These are phyloP conservation scores for Sebastes matsubarae DNA, from an alignment of 2,797 vertebrate genomes.

Conservation along the genomic window DNA sequence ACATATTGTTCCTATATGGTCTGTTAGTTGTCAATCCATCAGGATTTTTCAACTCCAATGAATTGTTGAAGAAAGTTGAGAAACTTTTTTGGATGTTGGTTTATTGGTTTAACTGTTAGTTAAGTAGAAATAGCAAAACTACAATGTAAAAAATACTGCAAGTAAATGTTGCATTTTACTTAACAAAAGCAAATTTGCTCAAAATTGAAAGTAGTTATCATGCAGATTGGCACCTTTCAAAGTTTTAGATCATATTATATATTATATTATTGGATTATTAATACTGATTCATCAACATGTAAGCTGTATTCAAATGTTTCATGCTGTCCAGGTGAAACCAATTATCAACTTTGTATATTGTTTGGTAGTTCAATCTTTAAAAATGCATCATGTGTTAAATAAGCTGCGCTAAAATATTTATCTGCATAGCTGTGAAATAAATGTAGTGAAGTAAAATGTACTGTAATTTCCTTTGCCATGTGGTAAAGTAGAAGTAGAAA, in stretches of 20 bases:
- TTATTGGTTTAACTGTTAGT: too few species aligned
- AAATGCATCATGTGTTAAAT: background rate
- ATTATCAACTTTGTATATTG: background rate
- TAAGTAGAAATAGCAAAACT: too few species aligned
- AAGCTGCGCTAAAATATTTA: background rate
- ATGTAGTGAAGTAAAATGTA: too few species aligned
- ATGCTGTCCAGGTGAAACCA: background rate
- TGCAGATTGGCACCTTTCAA: background rate
- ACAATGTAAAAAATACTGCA: too few species aligned
- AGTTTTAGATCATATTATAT: background rate
- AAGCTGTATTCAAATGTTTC: background rate
- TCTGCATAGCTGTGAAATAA: background rate
- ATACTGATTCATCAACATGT: background rate
- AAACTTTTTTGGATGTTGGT: background rate
- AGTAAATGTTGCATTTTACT: too few species aligned
- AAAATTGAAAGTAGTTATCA: background rate
- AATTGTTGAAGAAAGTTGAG: background rate
- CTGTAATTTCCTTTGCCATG: fast-evolving
- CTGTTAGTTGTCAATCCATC: background rate
- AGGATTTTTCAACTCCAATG: background rate
- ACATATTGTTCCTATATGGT: background rate
- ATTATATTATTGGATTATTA: background rate
- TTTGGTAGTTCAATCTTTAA: background rate
- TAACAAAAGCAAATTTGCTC: background rate
- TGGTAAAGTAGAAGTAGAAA: too few species aligned